phyloP scores from a whole-genome alignment of 2,113 vertebrate genomes.

The Amia ocellicauda region DNA sequence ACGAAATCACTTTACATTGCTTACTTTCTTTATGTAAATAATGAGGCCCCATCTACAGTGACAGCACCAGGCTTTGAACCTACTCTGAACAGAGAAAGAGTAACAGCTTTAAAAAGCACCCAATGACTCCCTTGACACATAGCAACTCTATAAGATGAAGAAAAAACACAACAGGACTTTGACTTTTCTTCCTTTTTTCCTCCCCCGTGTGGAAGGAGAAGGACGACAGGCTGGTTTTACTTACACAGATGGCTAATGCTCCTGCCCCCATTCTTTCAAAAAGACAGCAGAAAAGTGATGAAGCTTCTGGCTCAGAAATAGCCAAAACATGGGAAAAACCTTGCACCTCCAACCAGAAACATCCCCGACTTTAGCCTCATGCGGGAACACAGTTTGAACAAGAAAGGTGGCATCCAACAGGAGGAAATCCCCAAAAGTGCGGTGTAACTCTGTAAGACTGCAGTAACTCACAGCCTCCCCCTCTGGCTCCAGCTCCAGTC shows the following conservation, averaged over 20 bases:
- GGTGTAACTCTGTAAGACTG: background rate
- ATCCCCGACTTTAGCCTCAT: constrained; percentile 32
- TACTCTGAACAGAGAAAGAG: no score
- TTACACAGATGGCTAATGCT: constrained; percentile 85
- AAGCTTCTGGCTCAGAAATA: constrained; percentile 5
- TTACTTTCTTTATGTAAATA: no score
- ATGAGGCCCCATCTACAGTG: no score
- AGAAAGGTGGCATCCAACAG: constrained; percentile 27
- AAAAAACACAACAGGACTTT: no score
- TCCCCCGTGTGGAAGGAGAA: no score
- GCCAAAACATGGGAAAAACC: no score
- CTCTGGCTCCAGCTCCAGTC: constrained; percentile 16
- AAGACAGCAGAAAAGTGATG: constrained; percentile 38
- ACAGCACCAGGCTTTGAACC: no score
- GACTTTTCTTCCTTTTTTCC: no score
- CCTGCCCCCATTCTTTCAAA: constrained; percentile 81
- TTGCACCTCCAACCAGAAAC: constrained; percentile 29
- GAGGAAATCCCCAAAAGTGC: background rate
- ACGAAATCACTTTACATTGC: no score
- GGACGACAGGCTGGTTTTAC: constrained; percentile 47
- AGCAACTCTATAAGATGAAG: no score
- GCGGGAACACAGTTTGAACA: constrained; percentile 12
- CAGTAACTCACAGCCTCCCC: constrained; percentile 36
- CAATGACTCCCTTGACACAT: no score
- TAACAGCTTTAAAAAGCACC: no score